Evolutionary conservation across 2,888 invertebrate genomes (phyloP), one percentile per base, ranked within the genome.

Genomic region (Erebia epiphron): DNA sequence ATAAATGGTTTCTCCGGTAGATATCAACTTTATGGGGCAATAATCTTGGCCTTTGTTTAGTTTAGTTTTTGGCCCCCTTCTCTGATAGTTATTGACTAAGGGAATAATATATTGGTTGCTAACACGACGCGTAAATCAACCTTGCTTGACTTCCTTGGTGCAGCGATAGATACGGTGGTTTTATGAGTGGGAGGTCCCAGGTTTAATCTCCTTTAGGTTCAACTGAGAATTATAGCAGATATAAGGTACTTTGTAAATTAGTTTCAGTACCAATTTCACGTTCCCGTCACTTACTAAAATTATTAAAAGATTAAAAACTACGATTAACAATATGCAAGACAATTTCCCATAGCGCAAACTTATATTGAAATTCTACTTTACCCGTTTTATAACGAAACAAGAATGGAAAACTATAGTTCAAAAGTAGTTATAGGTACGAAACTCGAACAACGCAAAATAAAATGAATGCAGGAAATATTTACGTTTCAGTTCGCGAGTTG

Each of bases 401-500:
- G 65, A 50, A 71, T 13, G 26, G 26, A 58, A 64, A 65, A 21
- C 41, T 60, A 18, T 68, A 58, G 14, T 54, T 49, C 61, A 68
- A 72, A 71, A 70, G 62, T 65, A 73, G 66, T 71, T 69, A 35
- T 63, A n/a, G n/a, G n/a, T n/a, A 67, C 58, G 16, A 66, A 75
- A 73, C 70, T 66, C 65, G 63, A 70, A 71, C 56, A 73, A 67
- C 61, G 71, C 73, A 68, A 73, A 62, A 72, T 69, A 75, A 82
- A 81, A 82, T 77, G 77, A 81, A 80, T 77, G 83, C 82, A 82
- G 82, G 83, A 86, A 85, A 87, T 84, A 85, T 87, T 88, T 87
- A 83, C 85, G 84, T 86, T 82, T 82, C 83, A 84, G 83, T 83
- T 85, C 85, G 86, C 87, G 84, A 84, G 82, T 88, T 84, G 88